phyloP scores from a whole-genome alignment of 2,797 vertebrate species.

The Rhinogobio ventralis region DNA sequence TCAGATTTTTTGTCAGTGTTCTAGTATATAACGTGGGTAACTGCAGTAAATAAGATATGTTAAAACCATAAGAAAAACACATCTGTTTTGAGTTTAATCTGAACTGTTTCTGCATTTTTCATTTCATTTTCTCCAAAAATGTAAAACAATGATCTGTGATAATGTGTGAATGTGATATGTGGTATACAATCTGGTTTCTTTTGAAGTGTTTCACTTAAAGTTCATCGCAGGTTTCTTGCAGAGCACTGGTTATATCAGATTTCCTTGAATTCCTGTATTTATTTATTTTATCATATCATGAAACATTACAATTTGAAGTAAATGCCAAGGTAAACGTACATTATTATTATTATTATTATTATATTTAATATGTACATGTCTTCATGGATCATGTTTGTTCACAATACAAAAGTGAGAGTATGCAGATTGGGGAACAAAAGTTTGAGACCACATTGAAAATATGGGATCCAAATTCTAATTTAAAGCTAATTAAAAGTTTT shows the following conservation, averaged over 20 bases:
- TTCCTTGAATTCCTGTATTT: slow-evolving; percentile 18
- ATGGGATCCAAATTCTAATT: background rate
- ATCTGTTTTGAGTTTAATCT: background rate
- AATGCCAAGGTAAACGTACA: background rate
- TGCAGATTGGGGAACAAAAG: background rate
- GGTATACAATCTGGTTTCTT: background rate
- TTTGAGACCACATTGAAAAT: background rate
- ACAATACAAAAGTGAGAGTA: background rate
- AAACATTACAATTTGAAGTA: slow-evolving; percentile 3
- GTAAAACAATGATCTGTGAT: slow-evolving; percentile 5
- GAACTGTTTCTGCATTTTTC: background rate
- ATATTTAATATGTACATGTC: background rate
- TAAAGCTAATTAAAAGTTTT: background rate
- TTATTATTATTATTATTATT: slow-evolving; percentile 1
- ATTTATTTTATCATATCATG: slow-evolving; percentile 7
- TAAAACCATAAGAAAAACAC: background rate
- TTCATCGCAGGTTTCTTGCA: background rate
- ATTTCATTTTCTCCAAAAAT: slow-evolving; percentile 11
- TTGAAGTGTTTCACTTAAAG: background rate
- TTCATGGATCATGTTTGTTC: slow-evolving; percentile 11
- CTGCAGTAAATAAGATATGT: background rate
- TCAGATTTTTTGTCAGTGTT: slow-evolving; percentile 2
- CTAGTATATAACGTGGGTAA: background rate
- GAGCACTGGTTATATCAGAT: background rate
- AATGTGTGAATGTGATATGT: background rate